Base-by-base conservation (phyloP, 1,140 invertebrate species). In the Danaus plexippus region DNA sequence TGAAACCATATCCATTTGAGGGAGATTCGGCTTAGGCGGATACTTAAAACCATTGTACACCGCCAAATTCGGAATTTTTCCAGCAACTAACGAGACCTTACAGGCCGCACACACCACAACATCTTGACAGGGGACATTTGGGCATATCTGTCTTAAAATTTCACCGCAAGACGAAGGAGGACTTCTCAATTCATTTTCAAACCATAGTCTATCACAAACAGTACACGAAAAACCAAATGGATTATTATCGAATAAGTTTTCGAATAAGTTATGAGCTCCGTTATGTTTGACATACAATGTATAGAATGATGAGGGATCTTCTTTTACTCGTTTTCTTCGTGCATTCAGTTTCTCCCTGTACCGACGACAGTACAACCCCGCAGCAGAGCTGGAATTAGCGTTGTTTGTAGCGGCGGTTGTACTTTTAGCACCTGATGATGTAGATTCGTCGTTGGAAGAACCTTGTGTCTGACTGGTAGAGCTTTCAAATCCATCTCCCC, bases 1-100 rank as follows among this genome's bases (percentile, higher is more conserved):
- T 11, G 59, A 18, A 15, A 61, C 45, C 22, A 65, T 48, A 42
- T 65, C 55, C 12, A 66, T 53, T 46, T 50, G 57, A 11, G 18
- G 44, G 4, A 50, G 11, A 41, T 43, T 40, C 12, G 43, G 47
- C 41, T 12, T n/a, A 9, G 43, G 11, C 11, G 54, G 47, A 51
- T 9, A 51, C 43, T 11, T n/a, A 18, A 56, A 56, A 43, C 47
- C 54, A 49, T 56, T 56, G 54, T 56, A 56, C 12, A 18, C 44
- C 13, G 54, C 43, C 11, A 56, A 11, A 43, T 43, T n/a, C 11
- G 54, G 54, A 56, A 50, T 43, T 41, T 49, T 49, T 32, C 48
- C 48, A 50, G 48, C 48, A 50, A 22, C n/a, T 50, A 50, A 50
- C 8, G 48, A 50, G 48, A 22, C n/a, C 32, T n/a, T 50, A 50